phyloP scores from a whole-genome alignment of 53 echinoderm and acorn worm species.

The Apostichopus leukothele region DNA sequence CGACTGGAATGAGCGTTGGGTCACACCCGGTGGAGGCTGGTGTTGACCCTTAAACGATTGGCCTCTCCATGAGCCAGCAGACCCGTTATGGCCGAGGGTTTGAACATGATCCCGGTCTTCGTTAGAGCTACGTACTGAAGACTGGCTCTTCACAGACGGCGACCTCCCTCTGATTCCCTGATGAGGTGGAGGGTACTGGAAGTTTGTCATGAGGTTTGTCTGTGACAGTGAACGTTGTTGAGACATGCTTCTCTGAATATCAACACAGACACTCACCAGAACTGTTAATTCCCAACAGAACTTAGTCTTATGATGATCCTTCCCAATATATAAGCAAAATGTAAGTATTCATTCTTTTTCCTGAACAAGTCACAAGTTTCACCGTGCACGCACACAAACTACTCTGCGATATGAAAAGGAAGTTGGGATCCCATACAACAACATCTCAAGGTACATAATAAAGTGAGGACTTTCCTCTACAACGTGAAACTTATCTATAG shows the following conservation, averaged over 20 bases:
- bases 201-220: slow-evolving; percentile 27
- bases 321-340: neutral
- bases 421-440: neutral
- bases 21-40: slow-evolving; percentile 11
- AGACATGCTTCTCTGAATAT: slow-evolving; percentile 27
- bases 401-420: neutral
- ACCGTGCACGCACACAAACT: neutral
- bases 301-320: neutral
- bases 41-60: neutral
- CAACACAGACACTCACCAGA: neutral
- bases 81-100: neutral
- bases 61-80: neutral
- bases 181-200: neutral
- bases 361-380: neutral
- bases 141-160: slow-evolving; percentile 28
- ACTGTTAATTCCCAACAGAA: too few relatives aligned
- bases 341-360: neutral
- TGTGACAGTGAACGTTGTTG: slow-evolving; percentile 31
- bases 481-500: too few relatives aligned
- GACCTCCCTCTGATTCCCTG: slow-evolving; percentile 21
- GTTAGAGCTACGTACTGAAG: slow-evolving; percentile 5
- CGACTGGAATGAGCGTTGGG: neutral
- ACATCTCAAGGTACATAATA: neutral
- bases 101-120: slow-evolving; percentile 1
- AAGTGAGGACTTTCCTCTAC: neutral